Percentiles rank a stretch among this genome's conserved stretches.
Conservation (phyloP, 92 coral and sea anemone genomes). For the Metridium senile region DNA sequence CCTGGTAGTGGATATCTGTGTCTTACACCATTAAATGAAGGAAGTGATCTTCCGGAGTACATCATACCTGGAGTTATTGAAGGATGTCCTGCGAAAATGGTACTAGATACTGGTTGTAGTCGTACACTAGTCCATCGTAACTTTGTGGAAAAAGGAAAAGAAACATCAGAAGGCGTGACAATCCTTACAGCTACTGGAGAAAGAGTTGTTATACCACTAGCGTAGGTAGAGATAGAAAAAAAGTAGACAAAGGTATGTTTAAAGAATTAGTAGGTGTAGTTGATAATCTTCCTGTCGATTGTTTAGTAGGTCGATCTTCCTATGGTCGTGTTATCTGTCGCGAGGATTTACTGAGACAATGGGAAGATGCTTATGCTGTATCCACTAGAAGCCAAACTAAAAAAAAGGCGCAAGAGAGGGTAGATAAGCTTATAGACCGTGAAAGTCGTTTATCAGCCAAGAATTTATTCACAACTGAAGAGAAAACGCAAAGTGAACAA, state of each 20-base stretch:
- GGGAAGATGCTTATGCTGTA: constrained; percentile 30
- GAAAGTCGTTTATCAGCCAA: constrained; percentile 44
- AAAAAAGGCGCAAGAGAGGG: constrained; percentile 42
- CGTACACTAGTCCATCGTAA: constrained; percentile 19
- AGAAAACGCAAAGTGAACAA: not conserved
- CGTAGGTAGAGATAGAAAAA: constrained; percentile 37
- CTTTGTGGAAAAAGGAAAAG: constrained; percentile 5
- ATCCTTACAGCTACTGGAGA: constrained; percentile 55
- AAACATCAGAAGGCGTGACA: constrained; percentile 7
- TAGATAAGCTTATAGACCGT: constrained; percentile 46
- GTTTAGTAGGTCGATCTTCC: constrained; percentile 56
- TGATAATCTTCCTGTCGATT: constrained; percentile 47
- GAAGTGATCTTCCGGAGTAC: not conserved
- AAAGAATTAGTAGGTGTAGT: constrained; percentile 39
- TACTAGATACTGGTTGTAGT: constrained; percentile 27
- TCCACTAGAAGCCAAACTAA: constrained; percentile 30
- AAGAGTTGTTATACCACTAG: constrained; percentile 41
- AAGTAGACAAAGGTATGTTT: constrained; percentile 18
- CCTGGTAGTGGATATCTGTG: constrained; percentile 6
- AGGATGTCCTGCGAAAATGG: constrained; percentile 26
- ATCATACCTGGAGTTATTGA: not conserved
- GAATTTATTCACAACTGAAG: constrained; percentile 26
- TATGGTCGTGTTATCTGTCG: constrained; percentile 26
- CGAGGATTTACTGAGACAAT: constrained; percentile 24
- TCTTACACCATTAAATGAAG: constrained; percentile 24